phyloP scores from a whole-genome alignment of 2,888 invertebrate species.

The Limnephilus lunatus region DNA sequence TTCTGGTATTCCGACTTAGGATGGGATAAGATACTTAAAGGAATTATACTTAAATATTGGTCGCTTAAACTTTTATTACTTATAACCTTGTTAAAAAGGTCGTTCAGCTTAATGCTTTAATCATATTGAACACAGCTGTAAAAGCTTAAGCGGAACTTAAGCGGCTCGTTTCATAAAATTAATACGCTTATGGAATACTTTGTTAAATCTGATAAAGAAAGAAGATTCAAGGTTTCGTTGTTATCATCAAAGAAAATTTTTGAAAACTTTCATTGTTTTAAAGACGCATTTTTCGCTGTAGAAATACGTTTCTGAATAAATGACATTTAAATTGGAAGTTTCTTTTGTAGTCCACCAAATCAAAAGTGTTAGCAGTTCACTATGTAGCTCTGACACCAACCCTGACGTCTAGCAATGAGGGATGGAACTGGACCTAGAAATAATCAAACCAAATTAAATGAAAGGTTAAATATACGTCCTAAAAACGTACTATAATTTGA shows the following conservation, averaged over 20 bases:
- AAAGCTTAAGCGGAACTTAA: neutral
- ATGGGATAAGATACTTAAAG: neutral
- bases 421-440: neutral
- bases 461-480: no score
- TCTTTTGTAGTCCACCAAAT: no score
- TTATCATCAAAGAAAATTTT: neutral
- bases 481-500: no score
- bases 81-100: slow-evolving; percentile 43
- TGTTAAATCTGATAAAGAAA: neutral
- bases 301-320: neutral
- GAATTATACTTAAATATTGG: slow-evolving; percentile 20
- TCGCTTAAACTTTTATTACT: slow-evolving; percentile 41
- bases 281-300: neutral
- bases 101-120: slow-evolving; percentile 12
- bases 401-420: neutral
- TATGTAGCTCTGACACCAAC: no score
- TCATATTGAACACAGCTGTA: slow-evolving; percentile 25
- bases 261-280: neutral
- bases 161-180: slow-evolving; percentile 30
- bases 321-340: no score
- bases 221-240: neutral
- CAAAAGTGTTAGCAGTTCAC: neutral
- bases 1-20: neutral
- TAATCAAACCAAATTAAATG: neutral
- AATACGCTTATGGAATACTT: neutral